Evolutionary conservation across 2,113 vertebrate genomes (phyloP).

Genomic region (Anhinga anhinga): DNA sequence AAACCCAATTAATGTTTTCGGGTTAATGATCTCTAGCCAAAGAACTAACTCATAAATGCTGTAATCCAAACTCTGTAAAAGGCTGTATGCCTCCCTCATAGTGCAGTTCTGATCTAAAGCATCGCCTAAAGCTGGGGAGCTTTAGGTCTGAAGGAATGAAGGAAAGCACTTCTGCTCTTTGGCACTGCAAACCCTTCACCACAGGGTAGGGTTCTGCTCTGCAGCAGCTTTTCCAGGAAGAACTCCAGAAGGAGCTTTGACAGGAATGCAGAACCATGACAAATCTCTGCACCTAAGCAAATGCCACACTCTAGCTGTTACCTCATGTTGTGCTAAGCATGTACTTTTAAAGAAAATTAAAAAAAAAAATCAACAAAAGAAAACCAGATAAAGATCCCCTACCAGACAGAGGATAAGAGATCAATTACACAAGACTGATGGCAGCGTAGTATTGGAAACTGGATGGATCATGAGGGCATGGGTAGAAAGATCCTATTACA

Average conservation of each 20-base stretch:
- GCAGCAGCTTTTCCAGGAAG: not conserved
- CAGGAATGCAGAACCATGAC: fast-evolving
- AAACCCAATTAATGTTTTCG: not conserved
- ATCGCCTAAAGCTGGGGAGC: not conserved
- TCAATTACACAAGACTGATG: not conserved
- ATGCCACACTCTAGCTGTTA: not conserved
- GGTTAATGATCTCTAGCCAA: not conserved
- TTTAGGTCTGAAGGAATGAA: not conserved
- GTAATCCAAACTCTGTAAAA: not conserved
- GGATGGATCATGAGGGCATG: not conserved
- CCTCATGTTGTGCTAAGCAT: not conserved
- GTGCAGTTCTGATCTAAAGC: not conserved
- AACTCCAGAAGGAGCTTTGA: not conserved
- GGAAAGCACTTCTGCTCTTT: not conserved
- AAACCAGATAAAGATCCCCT: not conserved
- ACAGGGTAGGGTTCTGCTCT: not conserved
- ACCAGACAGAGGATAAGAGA: not conserved
- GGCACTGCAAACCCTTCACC: not conserved
- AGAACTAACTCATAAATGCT: not conserved
- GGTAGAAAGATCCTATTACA: not conserved
- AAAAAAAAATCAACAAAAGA: not conserved
- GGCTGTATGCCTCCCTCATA: not conserved
- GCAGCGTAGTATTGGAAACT: not conserved
- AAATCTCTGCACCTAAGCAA: not conserved
- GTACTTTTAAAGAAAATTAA: not conserved